A percentile compares a stretch with the other conserved stretches of the same genome.
Evolutionary conservation across 2,113 vertebrate genomes (phyloP).

Genomic region (pig (Sus scrofa)): T2T-Sscrofa CM000814.6:139084501-139085000

Average conservation of each 20-base stretch:
- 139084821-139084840: background rate
- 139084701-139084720: background rate
- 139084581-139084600: conserved; percentile 33
- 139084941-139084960: conserved; percentile 71
- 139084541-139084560: background rate
- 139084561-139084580: conserved; percentile 41
- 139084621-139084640: background rate
- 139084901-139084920: conserved; percentile 15
- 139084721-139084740: fast-evolving
- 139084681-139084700: background rate
- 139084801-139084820: background rate
- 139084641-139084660: background rate
- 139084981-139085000: conserved; percentile 63
- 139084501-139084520: background rate
- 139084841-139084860: fast-evolving
- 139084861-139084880: background rate
- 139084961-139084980: conserved; percentile 43
- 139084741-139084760: background rate
- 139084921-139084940: conserved; percentile 62
- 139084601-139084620: conserved; percentile 50
- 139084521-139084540: background rate
- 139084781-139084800: fast-evolving
- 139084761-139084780: background rate
- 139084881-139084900: background rate
- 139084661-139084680: background rate